phyloP scores from a whole-genome alignment of 2,888 invertebrate species.

The Lycia hirtaria region DNA sequence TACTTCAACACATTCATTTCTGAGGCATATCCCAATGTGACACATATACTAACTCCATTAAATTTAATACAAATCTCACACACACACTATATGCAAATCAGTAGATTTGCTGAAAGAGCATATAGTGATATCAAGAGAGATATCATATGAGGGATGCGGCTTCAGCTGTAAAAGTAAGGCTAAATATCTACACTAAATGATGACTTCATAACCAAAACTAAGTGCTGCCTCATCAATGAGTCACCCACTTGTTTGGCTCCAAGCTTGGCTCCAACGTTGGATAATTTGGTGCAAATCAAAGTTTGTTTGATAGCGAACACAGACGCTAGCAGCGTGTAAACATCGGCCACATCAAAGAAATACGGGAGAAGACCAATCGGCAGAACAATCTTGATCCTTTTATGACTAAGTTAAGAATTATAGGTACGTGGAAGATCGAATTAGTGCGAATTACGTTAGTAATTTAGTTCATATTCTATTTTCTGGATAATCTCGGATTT shows the following conservation, averaged over 20 bases:
- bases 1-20: too few relatives aligned
- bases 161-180: too few relatives aligned
- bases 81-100: too few relatives aligned
- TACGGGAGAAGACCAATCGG: conserved; percentile 40
- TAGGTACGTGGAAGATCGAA: background rate
- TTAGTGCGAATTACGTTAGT: too few relatives aligned
- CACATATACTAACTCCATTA: too few relatives aligned
- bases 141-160: too few relatives aligned
- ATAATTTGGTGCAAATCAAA: conserved; percentile 53
- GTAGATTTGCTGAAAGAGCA: too few relatives aligned
- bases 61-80: too few relatives aligned
- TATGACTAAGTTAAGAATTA: background rate
- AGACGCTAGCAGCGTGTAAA: conserved; percentile 70
- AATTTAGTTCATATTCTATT: too few relatives aligned
- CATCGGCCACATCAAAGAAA: conserved; percentile 78
- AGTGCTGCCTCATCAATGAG: conserved; percentile 7
- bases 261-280: conserved; percentile 44
- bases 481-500: too few relatives aligned
- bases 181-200: background rate
- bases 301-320: conserved; percentile 77
- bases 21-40: too few relatives aligned
- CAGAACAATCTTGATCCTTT: conserved; percentile 51
- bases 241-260: conserved; percentile 2
- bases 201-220: conserved; percentile 1
- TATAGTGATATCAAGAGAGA: too few relatives aligned